These are phyloP conservation scores for Hypomecis atomaria DNA, from an alignment of 2,888 invertebrate species.

Conservation along the genomic window DNA sequence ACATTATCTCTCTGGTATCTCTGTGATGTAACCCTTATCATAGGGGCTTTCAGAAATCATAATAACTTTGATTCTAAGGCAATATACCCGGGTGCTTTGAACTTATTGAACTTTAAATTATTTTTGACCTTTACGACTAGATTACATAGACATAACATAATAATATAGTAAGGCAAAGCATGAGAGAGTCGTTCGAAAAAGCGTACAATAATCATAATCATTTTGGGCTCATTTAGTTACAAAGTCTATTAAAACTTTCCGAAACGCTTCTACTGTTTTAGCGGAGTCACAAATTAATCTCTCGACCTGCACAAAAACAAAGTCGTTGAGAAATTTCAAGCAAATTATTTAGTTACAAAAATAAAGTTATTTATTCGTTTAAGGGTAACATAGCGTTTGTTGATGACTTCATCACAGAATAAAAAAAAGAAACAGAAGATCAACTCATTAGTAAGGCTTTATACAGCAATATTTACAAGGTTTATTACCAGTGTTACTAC, in stretches of 20 bases:
- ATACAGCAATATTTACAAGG: no score
- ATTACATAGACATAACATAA: neutral
- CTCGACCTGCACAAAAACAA: conserved; percentile 23
- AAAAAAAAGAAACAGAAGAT: neutral
- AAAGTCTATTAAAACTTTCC: conserved; percentile 12
- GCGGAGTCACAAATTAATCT: conserved; percentile 26
- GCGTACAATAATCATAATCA: conserved; percentile 1
- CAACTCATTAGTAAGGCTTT: neutral
- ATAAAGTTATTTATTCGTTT: conserved; percentile 40
- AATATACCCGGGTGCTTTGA: no score
- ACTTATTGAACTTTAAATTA: no score
- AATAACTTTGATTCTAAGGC: no score
- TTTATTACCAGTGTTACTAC: no score
- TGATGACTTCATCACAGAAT: conserved; percentile 28
- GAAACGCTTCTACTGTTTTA: conserved; percentile 8
- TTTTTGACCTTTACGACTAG: no score
- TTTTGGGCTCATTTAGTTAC: conserved; percentile 9
- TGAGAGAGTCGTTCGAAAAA: neutral
- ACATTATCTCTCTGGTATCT: no score
- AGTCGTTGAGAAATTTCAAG: conserved; percentile 28
- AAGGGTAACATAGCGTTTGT: conserved; percentile 33
- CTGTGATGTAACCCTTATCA: no score
- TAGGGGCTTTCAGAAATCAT: no score
- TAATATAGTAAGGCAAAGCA: neutral
- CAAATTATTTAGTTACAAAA: conserved; percentile 19